Base-by-base conservation (phyloP, 2,797 vertebrate genomes). In the Rhabdomys pumilio region DNA sequence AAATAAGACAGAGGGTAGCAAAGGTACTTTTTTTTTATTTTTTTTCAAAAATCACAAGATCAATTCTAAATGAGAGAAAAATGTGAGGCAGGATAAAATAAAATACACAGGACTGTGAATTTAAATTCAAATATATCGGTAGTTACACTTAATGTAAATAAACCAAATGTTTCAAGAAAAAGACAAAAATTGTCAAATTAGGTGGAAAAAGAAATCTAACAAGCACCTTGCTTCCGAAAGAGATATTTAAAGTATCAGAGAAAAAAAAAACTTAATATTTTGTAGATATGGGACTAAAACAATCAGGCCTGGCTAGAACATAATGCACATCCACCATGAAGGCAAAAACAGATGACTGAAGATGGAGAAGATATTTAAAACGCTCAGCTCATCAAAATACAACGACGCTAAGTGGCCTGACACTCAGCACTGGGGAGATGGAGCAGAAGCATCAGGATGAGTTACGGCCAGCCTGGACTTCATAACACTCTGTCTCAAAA, bases 121-220 rank as follows among this genome's bases (percentile, higher is more conserved):
- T 96, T 96, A 96, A 92, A 95, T 20, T 69, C 65, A 96, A 92
- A 80, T 38, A 89, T 57, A 41, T 89, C 3, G 77, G 17, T 93
- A 82, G 85, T 81, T 93, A 89, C n/a, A 92, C 19, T 92, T 67
- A 91, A 79, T 34, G 26, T 90, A 92, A 93, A 96, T 85, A 44
- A 93, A 61, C 0, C 84, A n/a, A 87, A 72, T 89, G 20, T 80
- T 93, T 41, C n/a, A 91, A 88, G 65, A 90, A 96, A 89, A 95
- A 83, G 53, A 88, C 20, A 95, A 88, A 93, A 61, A 86, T n/a
- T 81, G 59, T 85, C 53, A 94, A 41, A 94, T 55, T 91, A 47
- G 73, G 84, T 53, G 20, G 8, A 29, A 41, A 95, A 91, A 85
- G 94, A 92, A 89, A 81, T 67, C 20, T 90, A 95, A 89, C 47